phyloP scores from a whole-genome alignment of 1,140 invertebrate species.

The Trachymyrmex cornetzi region DNA sequence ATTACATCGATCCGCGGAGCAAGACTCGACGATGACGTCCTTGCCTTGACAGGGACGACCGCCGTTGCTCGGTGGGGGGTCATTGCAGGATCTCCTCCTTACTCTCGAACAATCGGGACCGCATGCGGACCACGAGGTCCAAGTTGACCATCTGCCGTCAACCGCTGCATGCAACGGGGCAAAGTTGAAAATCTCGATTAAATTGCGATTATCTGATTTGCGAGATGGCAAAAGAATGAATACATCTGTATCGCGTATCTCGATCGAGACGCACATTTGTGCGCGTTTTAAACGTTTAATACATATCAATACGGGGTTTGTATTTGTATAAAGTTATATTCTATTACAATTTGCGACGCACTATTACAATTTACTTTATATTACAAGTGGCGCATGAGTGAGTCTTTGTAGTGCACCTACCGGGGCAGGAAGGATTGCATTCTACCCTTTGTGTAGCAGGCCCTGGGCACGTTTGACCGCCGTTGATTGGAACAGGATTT shows the following conservation, averaged over 20 bases:
- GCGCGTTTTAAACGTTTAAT: background rate
- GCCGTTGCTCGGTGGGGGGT: conserved; percentile 89
- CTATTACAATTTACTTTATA: conserved; percentile 5
- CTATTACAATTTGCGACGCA: conserved; percentile 10
- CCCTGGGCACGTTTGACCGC: conserved; percentile 93
- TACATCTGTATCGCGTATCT: conserved; percentile 46
- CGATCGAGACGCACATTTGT: background rate
- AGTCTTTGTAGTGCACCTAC: conserved; percentile 87
- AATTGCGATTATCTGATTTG: conserved; percentile 71
- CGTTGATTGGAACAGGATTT: conserved; percentile 95
- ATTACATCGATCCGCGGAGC: conserved; percentile 86
- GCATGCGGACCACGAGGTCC: conserved; percentile 96
- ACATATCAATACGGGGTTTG: conserved; percentile 1
- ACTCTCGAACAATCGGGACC: conserved; percentile 94
- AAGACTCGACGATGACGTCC: conserved; percentile 88
- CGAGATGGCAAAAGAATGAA: conserved; percentile 10
- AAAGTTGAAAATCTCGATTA: conserved; percentile 73
- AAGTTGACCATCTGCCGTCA: conserved; percentile 93
- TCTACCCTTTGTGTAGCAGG: conserved; percentile 93
- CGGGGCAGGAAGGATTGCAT: conserved; percentile 93
- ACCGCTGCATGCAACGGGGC: conserved; percentile 75
- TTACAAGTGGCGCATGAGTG: conserved; percentile 29
- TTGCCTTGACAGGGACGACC: conserved; percentile 90
- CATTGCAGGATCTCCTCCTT: conserved; percentile 92
- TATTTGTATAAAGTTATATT: background rate